phyloP scores from a whole-genome alignment of 2,888 invertebrate species.

The Griposia aprilina region DNA sequence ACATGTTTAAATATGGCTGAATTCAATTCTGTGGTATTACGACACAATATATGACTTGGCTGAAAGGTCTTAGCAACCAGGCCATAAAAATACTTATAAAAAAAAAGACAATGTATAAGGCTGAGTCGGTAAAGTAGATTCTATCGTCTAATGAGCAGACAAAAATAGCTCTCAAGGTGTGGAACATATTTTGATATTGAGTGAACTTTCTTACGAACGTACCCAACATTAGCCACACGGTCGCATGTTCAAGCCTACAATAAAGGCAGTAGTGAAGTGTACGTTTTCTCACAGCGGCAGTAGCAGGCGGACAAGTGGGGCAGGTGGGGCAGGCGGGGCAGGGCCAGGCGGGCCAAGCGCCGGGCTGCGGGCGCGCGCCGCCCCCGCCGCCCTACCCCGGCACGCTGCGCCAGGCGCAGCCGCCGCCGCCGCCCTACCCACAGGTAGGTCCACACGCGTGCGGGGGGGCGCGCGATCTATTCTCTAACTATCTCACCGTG shows the following conservation, averaged over 20 bases:
- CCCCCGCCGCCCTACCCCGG: constrained; percentile 95
- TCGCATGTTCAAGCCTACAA: neutral
- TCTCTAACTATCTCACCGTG: neutral
- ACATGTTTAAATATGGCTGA: neutral
- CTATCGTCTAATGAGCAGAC: neutral
- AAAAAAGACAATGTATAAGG: too few relatives aligned
- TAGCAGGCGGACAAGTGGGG: constrained; percentile 32
- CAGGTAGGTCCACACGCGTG: constrained; percentile 77
- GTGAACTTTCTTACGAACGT: neutral
- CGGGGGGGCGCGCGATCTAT: neutral
- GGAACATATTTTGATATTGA: neutral
- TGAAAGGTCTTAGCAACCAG: too few relatives aligned
- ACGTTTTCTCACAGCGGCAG: constrained; percentile 19
- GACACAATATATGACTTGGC: neutral
- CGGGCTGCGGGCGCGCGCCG: constrained; percentile 87
- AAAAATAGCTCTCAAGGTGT: neutral
- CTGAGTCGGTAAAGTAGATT: neutral
- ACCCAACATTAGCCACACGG: neutral
- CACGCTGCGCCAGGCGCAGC: constrained; percentile 92
- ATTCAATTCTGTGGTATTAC: neutral
- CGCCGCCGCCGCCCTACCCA: constrained; percentile 92
- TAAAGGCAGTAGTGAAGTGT: constrained; percentile 10
- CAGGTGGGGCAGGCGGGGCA: constrained; percentile 74
- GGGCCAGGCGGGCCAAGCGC: constrained; percentile 72
- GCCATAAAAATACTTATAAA: too few relatives aligned